Base-by-base conservation (phyloP, 2,888 invertebrate species). In the Macrosiphum euphorbiae region DNA sequence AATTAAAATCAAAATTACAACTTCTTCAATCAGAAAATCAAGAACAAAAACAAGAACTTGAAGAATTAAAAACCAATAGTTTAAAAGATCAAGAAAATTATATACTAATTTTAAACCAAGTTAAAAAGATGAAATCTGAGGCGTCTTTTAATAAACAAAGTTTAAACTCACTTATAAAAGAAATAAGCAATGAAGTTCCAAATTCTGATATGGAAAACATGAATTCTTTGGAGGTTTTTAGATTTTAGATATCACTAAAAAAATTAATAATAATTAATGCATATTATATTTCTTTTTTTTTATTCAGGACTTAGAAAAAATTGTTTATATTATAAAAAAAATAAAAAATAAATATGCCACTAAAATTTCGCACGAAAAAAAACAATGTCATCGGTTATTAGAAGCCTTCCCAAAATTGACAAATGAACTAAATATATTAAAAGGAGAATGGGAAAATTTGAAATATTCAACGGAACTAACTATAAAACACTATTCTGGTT, bases 221-320 rank as follows among this genome's bases (percentile, higher is more conserved):
- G 35, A 88, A 50, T 35, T 55, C 89, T 8, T 85, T 90, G 55
- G 89, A 93, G 93, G 93, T 93, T n/a, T 67, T 58, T 88, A 41
- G 28, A 13, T 26, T 92, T 92, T 67, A 41, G 26, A 85, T 44
- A 78, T 52, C 7, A 44, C 20, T 20, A 26, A 90, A 61, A 20
- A 47, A 44, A 58, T 61, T 44, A 58, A 58, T 26, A 7, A 58
- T 88, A 88, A 35, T 55, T 44, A 13, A 88, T 35, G 3, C 0
- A 47, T 11, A 20, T 52, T 11, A 20, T 52, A 50, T 16, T 44
- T 55, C 47, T 47, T 91, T 55, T 91, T 55, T 13, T 26, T 85
- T 61, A 28, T 84, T 4, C 47, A 93, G 93, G 89, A 93, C 41
- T 85, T 90, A 10, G 93, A 93, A 16, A 93, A 93, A 89, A 58